phyloP scores from a whole-genome alignment of 2,113 vertebrate species.

The Centropus unirufus region DNA sequence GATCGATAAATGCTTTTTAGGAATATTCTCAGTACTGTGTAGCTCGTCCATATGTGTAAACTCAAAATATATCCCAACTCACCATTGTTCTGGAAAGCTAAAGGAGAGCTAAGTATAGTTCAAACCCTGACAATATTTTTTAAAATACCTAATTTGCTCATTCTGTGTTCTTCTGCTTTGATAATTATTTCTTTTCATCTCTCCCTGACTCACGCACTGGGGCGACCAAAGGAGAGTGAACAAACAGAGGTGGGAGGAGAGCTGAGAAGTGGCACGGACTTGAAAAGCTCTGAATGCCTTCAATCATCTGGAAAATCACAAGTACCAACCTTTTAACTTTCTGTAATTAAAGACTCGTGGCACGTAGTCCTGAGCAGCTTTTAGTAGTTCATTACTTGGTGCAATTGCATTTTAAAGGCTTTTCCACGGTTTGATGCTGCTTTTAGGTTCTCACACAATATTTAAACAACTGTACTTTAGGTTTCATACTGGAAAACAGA shows the following conservation, averaged over 20 bases:
- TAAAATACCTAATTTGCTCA: conserved; percentile 24
- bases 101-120: conserved; percentile 43
- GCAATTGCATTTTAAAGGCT: conserved; percentile 5
- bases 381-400: neutral
- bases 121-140: conserved; percentile 25
- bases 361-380: neutral
- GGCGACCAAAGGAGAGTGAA: conserved; percentile 58
- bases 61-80: neutral
- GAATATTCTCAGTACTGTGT: conserved; percentile 17
- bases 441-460: neutral
- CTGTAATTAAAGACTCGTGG: conserved; percentile 27
- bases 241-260: conserved; percentile 55
- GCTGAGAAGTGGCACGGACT: conserved; percentile 26
- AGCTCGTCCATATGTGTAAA: neutral
- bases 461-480: neutral
- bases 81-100: conserved; percentile 14
- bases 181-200: conserved; percentile 68
- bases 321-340: conserved; percentile 53
- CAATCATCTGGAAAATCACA: conserved; percentile 66
- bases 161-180: conserved; percentile 50
- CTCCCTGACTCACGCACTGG: conserved; percentile 58
- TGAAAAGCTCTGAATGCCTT: conserved; percentile 66
- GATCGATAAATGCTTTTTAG: conserved; percentile 35
- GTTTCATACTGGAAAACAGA: neutral
- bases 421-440: neutral